Base-by-base conservation (phyloP, 2,113 vertebrate species). In the Perccottus glenii region DNA sequence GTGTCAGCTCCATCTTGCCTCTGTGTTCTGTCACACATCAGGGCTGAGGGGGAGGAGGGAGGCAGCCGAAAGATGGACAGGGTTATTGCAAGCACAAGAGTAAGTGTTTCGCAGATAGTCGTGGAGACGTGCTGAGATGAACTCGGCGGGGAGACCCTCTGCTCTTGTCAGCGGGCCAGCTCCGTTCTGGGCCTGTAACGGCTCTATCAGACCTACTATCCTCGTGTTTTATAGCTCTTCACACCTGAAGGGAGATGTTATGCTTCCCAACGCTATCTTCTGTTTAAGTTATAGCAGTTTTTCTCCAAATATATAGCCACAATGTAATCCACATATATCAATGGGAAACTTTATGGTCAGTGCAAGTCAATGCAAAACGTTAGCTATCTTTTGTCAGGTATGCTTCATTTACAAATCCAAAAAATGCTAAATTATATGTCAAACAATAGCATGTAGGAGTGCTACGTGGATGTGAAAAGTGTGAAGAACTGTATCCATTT, bases 21-120 rank as follows among this genome's bases (percentile, higher is more conserved):
- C 74, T 47, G 73, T 75, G 82, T 73, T 88, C 80, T 88, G 88
- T 78, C 88, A 78, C 84, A 82, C 63, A 83, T 89, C 86, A 84
- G 70, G 77, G 63, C 55, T 1, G 40, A 62, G 67, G 57, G 65
- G 48, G 72, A 45, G 64, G 56, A 62, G 52, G 61, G 66, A 61
- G 74, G 62, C 48, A 64, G 47, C 11, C 32, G 12, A 57, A 66
- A 74, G 75, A 81, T 72, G 73, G 75, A 80, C 36, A 62, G 38
- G 71, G 77, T 67, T 76, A 77, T 50, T 64, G 77, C 53, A 78
- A 79, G 83, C 55, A 49, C 77, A 81, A 84, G 86, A 86, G 79
- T 81, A 78, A 87, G 73, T 84, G 79, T 85, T 85, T 84, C 58
- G 15, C 75, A 85, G 85, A 87, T 83, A 83, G 75, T 78, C 66